Base-by-base conservation (phyloP, 2,113 vertebrate species). In the Lucifuga dentata region DNA sequence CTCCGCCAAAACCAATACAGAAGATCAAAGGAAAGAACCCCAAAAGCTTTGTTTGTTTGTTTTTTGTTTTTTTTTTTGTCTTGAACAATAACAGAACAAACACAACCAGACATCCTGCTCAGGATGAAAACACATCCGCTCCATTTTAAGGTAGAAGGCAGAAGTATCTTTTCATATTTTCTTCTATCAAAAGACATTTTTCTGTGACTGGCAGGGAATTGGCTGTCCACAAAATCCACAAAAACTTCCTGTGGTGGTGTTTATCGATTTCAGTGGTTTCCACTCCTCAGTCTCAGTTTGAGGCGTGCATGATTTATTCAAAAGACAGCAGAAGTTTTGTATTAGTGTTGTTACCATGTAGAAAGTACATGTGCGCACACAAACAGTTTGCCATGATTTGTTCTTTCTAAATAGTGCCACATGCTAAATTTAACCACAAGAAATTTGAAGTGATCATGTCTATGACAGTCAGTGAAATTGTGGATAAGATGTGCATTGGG, bases 271-370 rank as follows among this genome's bases (percentile, higher is more conserved):
- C 33, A n/a, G 59, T 44, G 58, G 50, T 49, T 43, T 69, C 43
- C 17, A 4, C 45, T 58, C 21, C 13, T 32, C 36, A 33, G 8
- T 9, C 8, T 55, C 23, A 56, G 36, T 33, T 72, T 41, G 33
- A 26, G 45, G 13, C 2, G 8, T 70, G 33, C 32, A 20, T 40
- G 38, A 46, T 52, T 51, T 40, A 55, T 16, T n/a, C 8, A 17
- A 44, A 46, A 56, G 50, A 59, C 65, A 59, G 33, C 33, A 38
- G 23, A 13, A 5, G 55, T 68, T 20, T 85, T 71, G 19, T 8
- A 8, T 78, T 67, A 71, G 70, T 38, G 17, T 39, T 62, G n/a
- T 59, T 52, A 44, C 48, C 71, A 35, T 55, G 57, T 29, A 33
- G n/a, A n/a, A 32, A 38, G 44, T 20, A 19, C 46, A 65, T 51